A percentile compares a stretch with the other conserved stretches of the same genome.
Conservation (phyloP, 2,113 vertebrate species). For the Lophotis ruficrista region DNA sequence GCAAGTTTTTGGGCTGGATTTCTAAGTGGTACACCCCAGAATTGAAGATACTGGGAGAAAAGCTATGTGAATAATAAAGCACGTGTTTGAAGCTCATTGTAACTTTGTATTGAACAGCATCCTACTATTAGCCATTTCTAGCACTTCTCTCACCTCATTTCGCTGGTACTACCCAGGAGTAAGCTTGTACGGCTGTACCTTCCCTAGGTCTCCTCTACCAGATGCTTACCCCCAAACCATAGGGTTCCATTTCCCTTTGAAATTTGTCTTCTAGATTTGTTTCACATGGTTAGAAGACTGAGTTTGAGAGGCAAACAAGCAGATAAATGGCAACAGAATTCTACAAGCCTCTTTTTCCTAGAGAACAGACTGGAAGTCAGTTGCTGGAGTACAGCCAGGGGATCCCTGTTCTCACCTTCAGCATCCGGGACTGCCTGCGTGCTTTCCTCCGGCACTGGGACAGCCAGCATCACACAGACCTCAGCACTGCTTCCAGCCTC, state of each 20-base stretch:
- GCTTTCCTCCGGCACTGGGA: not conserved
- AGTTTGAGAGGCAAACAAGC: not conserved
- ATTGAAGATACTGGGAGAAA: not conserved
- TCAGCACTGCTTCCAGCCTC: not conserved
- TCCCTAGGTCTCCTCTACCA: not conserved
- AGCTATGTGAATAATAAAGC: not conserved
- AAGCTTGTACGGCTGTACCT: not conserved
- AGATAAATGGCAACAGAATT: not conserved
- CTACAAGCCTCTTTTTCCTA: not conserved
- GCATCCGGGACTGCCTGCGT: not conserved
- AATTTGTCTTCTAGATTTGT: not conserved
- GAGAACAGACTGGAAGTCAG: rapidly evolving
- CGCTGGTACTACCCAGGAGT: not conserved
- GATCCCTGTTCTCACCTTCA: not conserved
- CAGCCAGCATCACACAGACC: not conserved
- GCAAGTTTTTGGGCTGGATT: not conserved
- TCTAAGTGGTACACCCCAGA: not conserved
- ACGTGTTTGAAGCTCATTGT: not conserved
- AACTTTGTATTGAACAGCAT: not conserved
- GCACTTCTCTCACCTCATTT: not conserved
- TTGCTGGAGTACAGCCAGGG: not conserved
- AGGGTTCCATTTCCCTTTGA: not conserved
- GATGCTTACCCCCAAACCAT: not conserved
- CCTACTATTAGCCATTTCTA: not conserved
- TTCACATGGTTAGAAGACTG: not conserved